Percentiles rank a stretch among this genome's conserved stretches.
These are phyloP conservation scores for Eulithis prunata DNA, from an alignment of 2,888 invertebrate genomes.

Conservation along the genomic window DNA sequence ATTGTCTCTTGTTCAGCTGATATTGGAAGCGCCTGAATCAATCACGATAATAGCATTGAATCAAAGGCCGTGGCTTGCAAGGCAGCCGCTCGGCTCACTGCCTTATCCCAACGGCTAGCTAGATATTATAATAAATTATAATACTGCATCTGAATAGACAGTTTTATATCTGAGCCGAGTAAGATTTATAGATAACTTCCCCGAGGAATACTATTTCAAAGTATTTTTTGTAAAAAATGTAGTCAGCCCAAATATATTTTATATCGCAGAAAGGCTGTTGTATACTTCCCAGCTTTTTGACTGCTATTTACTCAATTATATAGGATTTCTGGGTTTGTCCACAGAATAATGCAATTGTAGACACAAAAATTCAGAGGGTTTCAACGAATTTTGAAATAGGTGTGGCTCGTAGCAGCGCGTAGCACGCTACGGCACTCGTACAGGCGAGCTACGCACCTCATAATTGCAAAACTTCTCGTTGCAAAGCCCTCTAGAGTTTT, in stretches of 20 bases:
- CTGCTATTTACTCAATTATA: too few relatives aligned
- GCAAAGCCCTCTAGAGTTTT: conserved; percentile 31
- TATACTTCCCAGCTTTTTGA: too few relatives aligned
- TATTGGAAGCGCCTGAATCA: conserved; percentile 31
- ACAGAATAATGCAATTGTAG: too few relatives aligned
- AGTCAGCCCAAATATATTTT: too few relatives aligned
- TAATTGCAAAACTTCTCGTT: conserved; percentile 42
- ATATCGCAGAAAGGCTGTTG: too few relatives aligned
- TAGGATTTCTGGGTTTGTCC: too few relatives aligned
- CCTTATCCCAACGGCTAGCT: conserved; percentile 11
- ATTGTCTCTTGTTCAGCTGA: conserved; percentile 33
- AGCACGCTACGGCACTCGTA: conserved; percentile 38
- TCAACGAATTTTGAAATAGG: conserved; percentile 21
- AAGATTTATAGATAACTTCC: too few relatives aligned
- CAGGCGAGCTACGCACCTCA: conserved; percentile 35
- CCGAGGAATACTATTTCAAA: too few relatives aligned
- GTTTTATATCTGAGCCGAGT: too few relatives aligned
- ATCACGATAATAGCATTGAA: conserved; percentile 40
- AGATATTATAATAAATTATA: conserved; percentile 7
- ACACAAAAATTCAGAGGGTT: too few relatives aligned
- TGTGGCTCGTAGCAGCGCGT: conserved; percentile 34
- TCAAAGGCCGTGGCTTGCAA: conserved; percentile 14
- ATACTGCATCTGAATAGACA: conserved; percentile 11
- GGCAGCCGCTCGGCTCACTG: conserved; percentile 8
- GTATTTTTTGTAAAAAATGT: too few relatives aligned